Base-by-base conservation (phyloP, 1,140 invertebrate species). In the Lucilia sericata region DNA sequence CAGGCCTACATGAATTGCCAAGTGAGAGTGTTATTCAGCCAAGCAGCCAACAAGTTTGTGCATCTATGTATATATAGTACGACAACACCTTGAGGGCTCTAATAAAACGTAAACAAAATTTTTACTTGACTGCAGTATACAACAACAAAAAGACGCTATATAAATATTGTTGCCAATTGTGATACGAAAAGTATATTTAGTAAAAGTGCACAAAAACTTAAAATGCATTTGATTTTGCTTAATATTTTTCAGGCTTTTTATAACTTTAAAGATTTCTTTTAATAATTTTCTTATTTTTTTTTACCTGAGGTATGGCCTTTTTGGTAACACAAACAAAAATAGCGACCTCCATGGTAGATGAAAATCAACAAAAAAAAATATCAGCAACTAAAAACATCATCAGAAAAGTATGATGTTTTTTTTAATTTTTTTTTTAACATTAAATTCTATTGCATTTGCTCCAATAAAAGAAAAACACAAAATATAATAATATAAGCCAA, bases 1-100 rank as follows among this genome's bases (percentile, higher is more conserved):
- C 65, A 70, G 65, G 65, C 19, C 65, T 70, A 70, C 65, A 70
- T 70, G 65, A 21, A 70, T 70, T 70, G 65, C 65, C 21, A 70
- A 70, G 65, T 70, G 65, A 70, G 65, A 70, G 65, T 70, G 65
- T 70, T 70, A 42, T 42, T 60, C 12, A 21, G 65, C 17, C 0
- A n/a, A 7, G 60, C 12, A 21, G 65, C 55, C n/a, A 17, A n/a
- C 65, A 70, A 42, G 42, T 42, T 10, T 42, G 42, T 42, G 10
- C 10, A 42, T 42, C 42, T 42, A 42, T 42, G 55, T 17, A 60
- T 60, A 17, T 60, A 17, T 70, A 70, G 65, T 25, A 70, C 10
- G 21, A 25, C 65, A 70, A 70, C 65, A 70, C 65, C 65, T 70
- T 70, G n/a, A 70, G 65, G 65, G 65, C 65, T 70, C 10, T 21